Conservation (phyloP, 2,888 invertebrate genomes). For the Rhaphigaster nebulosa region DNA sequence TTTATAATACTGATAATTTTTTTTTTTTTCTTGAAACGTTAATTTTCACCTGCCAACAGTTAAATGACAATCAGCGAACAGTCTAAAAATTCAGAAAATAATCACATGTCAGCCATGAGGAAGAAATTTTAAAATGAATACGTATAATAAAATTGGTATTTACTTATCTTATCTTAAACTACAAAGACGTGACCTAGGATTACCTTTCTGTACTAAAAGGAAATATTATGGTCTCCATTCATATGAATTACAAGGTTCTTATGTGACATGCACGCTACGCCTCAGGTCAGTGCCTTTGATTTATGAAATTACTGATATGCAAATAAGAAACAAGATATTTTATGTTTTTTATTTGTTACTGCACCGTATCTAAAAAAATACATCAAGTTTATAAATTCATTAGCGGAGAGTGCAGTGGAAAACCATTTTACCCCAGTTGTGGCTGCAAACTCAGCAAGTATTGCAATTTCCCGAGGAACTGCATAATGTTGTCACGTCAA, state of each 20-base stretch:
- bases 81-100: no score
- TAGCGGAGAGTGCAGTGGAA: neutral
- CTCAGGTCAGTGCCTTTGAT: neutral
- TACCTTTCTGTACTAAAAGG: neutral
- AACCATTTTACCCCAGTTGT: neutral
- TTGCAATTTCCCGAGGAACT: neutral
- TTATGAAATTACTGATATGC: neutral
- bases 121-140: no score
- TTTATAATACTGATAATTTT: no score
- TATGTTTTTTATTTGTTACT: neutral
- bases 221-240: neutral
- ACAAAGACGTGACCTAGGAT: neutral
- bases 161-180: neutral
- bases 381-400: neutral
- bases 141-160: no score
- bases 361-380: neutral
- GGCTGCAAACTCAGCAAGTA: neutral
- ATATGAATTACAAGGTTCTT: neutral
- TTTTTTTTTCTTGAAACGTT: no score
- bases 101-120: no score
- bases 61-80: no score
- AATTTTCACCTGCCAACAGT: no score
- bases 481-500: neutral
- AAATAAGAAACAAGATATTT: conserved; percentile 5
- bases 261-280: neutral